phyloP scores from a whole-genome alignment of 2,888 invertebrate species.

The Chydorus sphaericus region DNA sequence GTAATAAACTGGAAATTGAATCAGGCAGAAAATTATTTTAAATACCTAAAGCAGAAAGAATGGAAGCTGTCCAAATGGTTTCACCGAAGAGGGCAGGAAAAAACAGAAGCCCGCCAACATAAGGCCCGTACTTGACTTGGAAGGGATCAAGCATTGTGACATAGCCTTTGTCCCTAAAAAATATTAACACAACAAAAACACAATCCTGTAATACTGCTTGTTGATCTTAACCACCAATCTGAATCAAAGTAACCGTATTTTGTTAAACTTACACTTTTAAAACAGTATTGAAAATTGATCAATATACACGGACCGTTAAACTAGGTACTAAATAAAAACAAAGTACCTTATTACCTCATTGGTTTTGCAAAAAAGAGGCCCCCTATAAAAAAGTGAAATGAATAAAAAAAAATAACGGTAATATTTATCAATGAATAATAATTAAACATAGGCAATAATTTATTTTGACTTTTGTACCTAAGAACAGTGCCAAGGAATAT shows the following conservation, averaged over 20 bases:
- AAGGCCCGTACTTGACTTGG: constrained; percentile 48
- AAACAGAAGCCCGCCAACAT: constrained; percentile 47
- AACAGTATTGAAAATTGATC: neutral
- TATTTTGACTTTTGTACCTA: constrained; percentile 44
- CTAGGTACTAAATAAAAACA: too few species aligned
- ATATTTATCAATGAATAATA: neutral
- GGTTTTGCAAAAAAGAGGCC: constrained; percentile 96
- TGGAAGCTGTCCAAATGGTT: constrained; percentile 53
- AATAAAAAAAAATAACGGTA: constrained; percentile 39
- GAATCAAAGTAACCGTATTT: constrained; percentile 43
- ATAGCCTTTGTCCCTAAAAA: constrained; percentile 92
- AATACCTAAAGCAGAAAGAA: constrained; percentile 44
- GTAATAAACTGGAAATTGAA: neutral
- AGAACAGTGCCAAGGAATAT: constrained; percentile 85
- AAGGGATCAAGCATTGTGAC: constrained; percentile 92
- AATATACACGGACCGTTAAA: constrained; percentile 28
- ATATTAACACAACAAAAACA: too few species aligned
- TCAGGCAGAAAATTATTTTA: neutral
- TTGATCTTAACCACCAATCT: too few species aligned
- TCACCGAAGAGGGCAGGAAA: constrained; percentile 53
- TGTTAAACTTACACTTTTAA: constrained; percentile 60
- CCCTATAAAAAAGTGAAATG: too few species aligned
- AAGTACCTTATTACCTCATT: constrained; percentile 90
- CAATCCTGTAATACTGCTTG: too few species aligned
- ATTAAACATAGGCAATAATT: neutral